Percentiles rank a stretch among this genome's conserved stretches.
Conservation (phyloP, 2,888 invertebrate species). For the Heliconius sara region DNA sequence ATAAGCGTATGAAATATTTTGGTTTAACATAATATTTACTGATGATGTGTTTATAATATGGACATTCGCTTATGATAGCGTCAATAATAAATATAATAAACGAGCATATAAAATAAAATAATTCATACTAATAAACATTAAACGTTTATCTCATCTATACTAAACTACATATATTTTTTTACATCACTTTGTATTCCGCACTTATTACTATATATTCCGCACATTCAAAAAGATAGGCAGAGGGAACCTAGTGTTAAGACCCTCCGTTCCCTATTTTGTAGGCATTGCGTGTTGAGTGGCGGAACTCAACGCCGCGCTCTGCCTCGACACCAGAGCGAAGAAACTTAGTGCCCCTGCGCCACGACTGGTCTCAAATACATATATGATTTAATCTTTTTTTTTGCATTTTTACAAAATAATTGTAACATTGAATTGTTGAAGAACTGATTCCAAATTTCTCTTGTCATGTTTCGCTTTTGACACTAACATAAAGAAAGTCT, state of each 20-base stretch:
- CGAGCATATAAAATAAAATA: slow-evolving; percentile 7
- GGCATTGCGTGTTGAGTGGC: no score
- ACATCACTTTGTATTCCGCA: no score
- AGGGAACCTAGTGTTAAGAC: no score
- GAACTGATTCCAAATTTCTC: not conserved
- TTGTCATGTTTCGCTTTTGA: not conserved
- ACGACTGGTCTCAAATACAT: no score
- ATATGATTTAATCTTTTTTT: not conserved
- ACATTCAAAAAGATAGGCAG: no score
- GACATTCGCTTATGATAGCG: slow-evolving; percentile 1
- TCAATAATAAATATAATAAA: slow-evolving; percentile 16
- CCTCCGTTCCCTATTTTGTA: no score
- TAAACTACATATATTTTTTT: not conserved
- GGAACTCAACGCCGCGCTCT: no score
- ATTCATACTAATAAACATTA: slow-evolving; percentile 2
- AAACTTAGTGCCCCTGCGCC: no score
- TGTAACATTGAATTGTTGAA: not conserved
- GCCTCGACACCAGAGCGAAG: no score
- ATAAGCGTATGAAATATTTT: slow-evolving; percentile 3
- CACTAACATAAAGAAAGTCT: not conserved
- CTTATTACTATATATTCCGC: no score
- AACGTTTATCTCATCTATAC: not conserved
- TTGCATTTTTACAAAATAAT: not conserved
- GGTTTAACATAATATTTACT: slow-evolving; percentile 18
- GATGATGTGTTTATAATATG: slow-evolving; percentile 4